Percentiles rank a stretch among this genome's conserved stretches.
These are phyloP conservation scores for Trichacis sp. DNA, from an alignment of 2,888 invertebrate genomes.

Conservation along the genomic window DNA sequence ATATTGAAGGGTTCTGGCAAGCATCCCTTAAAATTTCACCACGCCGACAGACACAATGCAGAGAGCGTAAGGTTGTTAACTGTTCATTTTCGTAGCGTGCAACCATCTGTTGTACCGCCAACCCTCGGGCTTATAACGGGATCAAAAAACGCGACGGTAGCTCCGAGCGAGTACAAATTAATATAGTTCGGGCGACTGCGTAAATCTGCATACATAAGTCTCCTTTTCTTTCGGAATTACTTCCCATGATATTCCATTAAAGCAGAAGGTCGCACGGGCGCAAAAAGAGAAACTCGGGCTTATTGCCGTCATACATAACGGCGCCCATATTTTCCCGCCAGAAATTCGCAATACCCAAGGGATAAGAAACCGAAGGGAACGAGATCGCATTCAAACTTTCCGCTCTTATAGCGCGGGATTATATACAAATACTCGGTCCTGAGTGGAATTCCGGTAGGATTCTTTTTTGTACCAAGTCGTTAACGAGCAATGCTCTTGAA, in stretches of 20 bases:
- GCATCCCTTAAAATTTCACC: constrained; percentile 25
- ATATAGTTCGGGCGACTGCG: constrained; percentile 44
- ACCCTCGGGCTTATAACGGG: constrained; percentile 44
- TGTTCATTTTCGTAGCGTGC: constrained; percentile 43
- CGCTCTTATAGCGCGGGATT: neutral
- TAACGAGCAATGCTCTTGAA: neutral
- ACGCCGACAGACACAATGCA: constrained; percentile 36
- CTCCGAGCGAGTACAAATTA: constrained; percentile 43
- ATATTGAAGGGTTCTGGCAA: constrained; percentile 29
- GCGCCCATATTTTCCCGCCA: constrained; percentile 26
- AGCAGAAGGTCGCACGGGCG: constrained; percentile 29
- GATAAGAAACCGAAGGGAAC: constrained; percentile 14
- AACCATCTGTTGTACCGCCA: constrained; percentile 42
- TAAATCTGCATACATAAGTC: constrained; percentile 43
- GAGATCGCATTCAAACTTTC: neutral
- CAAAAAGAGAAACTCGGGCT: constrained; percentile 38
- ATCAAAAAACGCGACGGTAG: constrained; percentile 47
- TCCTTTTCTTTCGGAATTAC: constrained; percentile 41
- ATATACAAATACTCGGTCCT: neutral
- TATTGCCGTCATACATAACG: constrained; percentile 28
- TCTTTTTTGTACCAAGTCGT: neutral
- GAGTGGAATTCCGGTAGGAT: neutral
- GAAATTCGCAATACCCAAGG: constrained; percentile 22
- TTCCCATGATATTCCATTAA: constrained; percentile 41
- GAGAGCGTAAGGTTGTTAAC: constrained; percentile 43